Conservation (phyloP, 2,797 vertebrate species). For the Cossypha caffra region DNA sequence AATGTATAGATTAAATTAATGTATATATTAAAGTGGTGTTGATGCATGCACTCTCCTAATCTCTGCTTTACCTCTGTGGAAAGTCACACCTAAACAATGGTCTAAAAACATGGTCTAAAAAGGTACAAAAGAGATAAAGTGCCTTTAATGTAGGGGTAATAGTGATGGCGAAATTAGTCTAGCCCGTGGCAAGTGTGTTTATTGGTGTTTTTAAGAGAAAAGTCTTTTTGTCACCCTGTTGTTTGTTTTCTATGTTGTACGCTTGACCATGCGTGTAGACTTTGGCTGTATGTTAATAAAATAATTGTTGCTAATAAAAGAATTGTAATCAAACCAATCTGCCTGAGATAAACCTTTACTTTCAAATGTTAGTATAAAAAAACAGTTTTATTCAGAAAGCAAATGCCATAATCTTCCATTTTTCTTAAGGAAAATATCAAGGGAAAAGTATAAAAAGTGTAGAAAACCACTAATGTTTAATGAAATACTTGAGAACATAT, state of each 20-base stretch:
- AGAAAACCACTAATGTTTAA: constrained; percentile 7
- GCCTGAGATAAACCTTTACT: not conserved
- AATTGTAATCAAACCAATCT: not conserved
- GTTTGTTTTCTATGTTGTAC: not conserved
- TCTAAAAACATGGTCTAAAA: not conserved
- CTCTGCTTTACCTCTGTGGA: not conserved
- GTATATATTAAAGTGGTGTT: not conserved
- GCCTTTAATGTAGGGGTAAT: not conserved
- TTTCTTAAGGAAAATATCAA: not conserved
- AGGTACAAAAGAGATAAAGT: not conserved
- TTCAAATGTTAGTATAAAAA: constrained; percentile 5
- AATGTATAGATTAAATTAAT: not conserved
- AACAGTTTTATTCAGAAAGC: not conserved
- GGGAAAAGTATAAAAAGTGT: not conserved
- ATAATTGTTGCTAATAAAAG: not conserved
- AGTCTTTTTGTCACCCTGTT: not conserved
- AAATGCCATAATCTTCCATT: not conserved
- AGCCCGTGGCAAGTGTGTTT: not conserved
- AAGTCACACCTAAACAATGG: not conserved
- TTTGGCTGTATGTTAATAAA: not conserved
- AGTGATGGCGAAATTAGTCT: not conserved
- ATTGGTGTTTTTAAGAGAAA: not conserved
- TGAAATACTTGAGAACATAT: not conserved
- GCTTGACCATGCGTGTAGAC: not conserved
- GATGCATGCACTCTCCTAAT: not conserved